These are phyloP conservation scores for Chrysocyon brachyurus DNA, from an alignment of 2,797 vertebrate genomes.

Conservation along the genomic window DNA sequence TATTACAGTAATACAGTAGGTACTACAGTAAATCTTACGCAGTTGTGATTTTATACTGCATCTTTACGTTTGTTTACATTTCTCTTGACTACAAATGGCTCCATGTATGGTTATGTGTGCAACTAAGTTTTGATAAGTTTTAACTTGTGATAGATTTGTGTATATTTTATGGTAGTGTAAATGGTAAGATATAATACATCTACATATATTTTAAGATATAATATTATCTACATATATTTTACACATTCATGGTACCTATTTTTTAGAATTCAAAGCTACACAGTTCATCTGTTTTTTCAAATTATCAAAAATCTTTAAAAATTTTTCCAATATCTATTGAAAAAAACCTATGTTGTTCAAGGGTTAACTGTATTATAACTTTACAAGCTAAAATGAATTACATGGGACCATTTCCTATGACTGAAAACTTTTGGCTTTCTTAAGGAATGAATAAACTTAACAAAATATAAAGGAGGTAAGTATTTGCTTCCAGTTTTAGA, in stretches of 20 bases:
- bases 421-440: neutral
- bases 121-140: neutral
- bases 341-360: neutral
- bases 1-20: neutral
- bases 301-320: neutral
- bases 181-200: neutral
- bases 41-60: neutral
- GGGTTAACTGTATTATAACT: neutral
- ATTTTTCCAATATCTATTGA: neutral
- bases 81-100: neutral
- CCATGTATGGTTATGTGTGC: neutral
- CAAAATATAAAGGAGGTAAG: neutral
- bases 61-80: neutral
- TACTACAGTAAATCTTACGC: neutral
- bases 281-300: neutral
- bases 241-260: neutral
- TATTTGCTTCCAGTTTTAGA: neutral
- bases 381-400: constrained; percentile 23
- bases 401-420: neutral
- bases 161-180: neutral
- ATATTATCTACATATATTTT: neutral
- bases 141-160: neutral
- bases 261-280: neutral
- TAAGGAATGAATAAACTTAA: neutral
- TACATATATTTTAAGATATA: neutral